phyloP scores from a whole-genome alignment of 2,888 invertebrate species.

The Glomeris marginata region DNA sequence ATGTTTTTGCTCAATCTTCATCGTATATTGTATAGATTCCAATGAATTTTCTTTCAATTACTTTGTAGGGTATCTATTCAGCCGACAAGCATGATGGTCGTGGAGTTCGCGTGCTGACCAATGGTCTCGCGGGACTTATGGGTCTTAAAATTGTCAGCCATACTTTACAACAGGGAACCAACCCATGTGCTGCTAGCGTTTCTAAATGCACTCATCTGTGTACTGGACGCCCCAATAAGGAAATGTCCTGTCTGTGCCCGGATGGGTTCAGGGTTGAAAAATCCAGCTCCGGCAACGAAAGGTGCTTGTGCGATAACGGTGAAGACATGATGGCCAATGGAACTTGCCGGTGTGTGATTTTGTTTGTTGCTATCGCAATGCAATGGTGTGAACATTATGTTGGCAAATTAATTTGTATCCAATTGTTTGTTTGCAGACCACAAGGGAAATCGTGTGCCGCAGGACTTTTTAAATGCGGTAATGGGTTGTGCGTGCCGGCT shows the following conservation, averaged over 20 bases:
- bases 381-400: too few relatives aligned
- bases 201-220: constrained; percentile 56
- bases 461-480: constrained; percentile 42
- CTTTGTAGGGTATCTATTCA: constrained; percentile 41
- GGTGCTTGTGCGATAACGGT: constrained; percentile 21
- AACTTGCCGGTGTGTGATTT: constrained; percentile 44
- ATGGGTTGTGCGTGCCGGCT: constrained; percentile 42
- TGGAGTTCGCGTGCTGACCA: constrained; percentile 42
- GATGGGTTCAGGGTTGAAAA: constrained; percentile 40
- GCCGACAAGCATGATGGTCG: constrained; percentile 62
- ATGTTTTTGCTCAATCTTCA: too few relatives aligned
- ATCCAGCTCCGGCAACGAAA: constrained; percentile 28
- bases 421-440: neutral
- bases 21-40: too few relatives aligned
- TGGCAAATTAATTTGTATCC: constrained; percentile 2
- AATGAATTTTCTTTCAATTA: too few relatives aligned
- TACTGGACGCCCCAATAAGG: constrained; percentile 52
- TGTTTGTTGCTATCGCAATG: neutral
- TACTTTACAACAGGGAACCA: constrained; percentile 55
- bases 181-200: constrained; percentile 42
- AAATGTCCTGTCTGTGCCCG: constrained; percentile 60
- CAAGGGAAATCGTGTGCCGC: constrained; percentile 36
- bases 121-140: constrained; percentile 55
- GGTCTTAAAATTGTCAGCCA: constrained; percentile 62
- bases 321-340: constrained; percentile 45